phyloP scores from a whole-genome alignment of 1,140 invertebrate species.

The Pygmarrhopalites habei region DNA sequence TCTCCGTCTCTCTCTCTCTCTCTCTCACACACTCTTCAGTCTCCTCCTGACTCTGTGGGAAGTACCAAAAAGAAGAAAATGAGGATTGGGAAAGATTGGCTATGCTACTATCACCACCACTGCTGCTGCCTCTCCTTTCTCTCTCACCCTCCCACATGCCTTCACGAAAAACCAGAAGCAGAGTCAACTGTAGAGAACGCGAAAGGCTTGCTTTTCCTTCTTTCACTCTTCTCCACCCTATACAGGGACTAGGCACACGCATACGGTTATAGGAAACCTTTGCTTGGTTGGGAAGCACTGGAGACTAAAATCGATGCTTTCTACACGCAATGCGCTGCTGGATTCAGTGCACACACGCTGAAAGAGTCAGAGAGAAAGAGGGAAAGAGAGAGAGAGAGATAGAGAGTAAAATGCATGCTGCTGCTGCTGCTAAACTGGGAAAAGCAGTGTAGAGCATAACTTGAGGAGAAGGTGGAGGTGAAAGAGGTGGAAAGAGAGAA shows the following conservation, averaged over 20 bases:
- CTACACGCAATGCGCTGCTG: constrained; percentile 10
- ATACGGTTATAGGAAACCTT: background rate
- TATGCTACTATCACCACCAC: background rate
- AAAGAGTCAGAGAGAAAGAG: too few relatives aligned
- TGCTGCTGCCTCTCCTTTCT: constrained; percentile 3
- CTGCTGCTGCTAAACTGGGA: too few relatives aligned
- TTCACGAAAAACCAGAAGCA: background rate
- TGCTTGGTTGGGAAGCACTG: background rate
- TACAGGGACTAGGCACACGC: too few relatives aligned
- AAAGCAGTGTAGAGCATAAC: too few relatives aligned
- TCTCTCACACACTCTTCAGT: background rate
- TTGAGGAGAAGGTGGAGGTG: too few relatives aligned
- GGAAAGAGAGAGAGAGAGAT: too few relatives aligned
- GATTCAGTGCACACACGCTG: background rate
- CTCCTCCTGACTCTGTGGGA: background rate
- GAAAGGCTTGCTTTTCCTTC: background rate
- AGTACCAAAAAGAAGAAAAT: background rate
- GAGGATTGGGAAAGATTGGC: constrained; percentile 4
- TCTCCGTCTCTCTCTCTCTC: background rate
- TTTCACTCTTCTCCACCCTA: too few relatives aligned
- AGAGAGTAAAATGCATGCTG: too few relatives aligned
- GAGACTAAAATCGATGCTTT: constrained; percentile 5
- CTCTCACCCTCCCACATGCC: constrained; percentile 8
- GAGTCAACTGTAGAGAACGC: background rate
- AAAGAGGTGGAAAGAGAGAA: too few relatives aligned